phyloP scores from a whole-genome alignment of 2,888 invertebrate species.

The Drosophila lutescens region DNA sequence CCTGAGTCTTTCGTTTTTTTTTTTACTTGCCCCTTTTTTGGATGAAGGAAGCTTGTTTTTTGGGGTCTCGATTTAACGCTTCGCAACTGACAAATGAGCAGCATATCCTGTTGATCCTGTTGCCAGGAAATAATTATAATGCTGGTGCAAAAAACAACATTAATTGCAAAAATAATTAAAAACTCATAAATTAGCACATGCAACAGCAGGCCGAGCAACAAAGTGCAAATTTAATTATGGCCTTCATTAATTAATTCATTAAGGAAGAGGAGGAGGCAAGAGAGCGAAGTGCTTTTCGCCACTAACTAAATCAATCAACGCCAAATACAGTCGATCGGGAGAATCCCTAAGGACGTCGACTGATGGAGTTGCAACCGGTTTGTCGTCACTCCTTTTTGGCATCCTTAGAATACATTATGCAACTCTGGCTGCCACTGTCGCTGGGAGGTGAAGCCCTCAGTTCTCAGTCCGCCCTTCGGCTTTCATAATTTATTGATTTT shows the following conservation, averaged over 20 bases:
- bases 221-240: constrained; percentile 76
- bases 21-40: constrained; percentile 43
- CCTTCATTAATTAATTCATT: constrained; percentile 75
- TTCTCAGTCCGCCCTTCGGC: constrained; percentile 25
- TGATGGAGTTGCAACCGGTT: constrained; percentile 61
- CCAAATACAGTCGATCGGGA: constrained; percentile 59
- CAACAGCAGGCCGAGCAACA: constrained; percentile 32
- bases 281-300: constrained; percentile 12
- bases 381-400: constrained; percentile 47
- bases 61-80: constrained; percentile 62
- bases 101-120: constrained; percentile 79
- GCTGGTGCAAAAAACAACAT: constrained; percentile 43
- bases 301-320: constrained; percentile 76
- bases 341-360: constrained; percentile 67
- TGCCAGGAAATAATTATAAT: constrained; percentile 64
- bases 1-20: constrained; percentile 66
- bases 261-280: constrained; percentile 31
- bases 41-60: constrained; percentile 33
- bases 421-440: constrained; percentile 32
- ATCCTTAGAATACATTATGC: constrained; percentile 75
- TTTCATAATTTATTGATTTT: constrained; percentile 79
- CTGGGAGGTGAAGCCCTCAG: constrained; percentile 6
- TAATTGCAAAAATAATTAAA: constrained; percentile 78
- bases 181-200: constrained; percentile 70
- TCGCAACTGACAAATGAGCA: constrained; percentile 72